phyloP scores from a whole-genome alignment of 2,113 vertebrate species.

The Apodemus speciosus region DNA sequence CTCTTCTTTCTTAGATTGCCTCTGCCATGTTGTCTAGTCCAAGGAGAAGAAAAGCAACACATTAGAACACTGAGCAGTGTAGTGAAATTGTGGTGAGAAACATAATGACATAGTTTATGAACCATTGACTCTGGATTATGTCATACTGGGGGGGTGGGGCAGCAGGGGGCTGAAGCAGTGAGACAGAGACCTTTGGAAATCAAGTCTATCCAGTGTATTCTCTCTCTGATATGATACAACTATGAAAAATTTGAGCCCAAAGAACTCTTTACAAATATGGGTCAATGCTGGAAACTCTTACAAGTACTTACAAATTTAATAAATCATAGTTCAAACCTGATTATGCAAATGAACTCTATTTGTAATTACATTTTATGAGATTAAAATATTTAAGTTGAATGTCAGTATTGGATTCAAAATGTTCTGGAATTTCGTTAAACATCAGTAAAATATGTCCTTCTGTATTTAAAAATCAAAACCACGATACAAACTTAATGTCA shows the following conservation, averaged over 20 bases:
- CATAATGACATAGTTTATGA: neutral
- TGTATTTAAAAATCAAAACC: constrained; percentile 13
- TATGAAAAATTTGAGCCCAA: neutral
- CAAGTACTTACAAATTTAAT: neutral
- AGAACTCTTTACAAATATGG: neutral
- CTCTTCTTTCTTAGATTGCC: neutral
- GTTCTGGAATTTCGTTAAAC: neutral
- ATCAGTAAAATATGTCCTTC: neutral
- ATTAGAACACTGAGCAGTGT: neutral
- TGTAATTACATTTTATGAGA: neutral
- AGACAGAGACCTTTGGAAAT: neutral
- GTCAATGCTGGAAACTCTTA: neutral
- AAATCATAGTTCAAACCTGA: neutral
- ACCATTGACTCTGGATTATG: neutral
- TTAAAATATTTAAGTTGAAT: constrained; percentile 15
- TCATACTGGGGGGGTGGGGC: neutral
- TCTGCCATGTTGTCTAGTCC: neutral
- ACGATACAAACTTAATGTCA: neutral
- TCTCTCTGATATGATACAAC: neutral
- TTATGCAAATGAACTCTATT: neutral
- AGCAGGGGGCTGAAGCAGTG: too few species aligned
- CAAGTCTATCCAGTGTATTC: neutral
- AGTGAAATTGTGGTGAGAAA: neutral
- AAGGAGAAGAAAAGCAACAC: neutral
- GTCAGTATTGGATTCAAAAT: neutral